Base-by-base conservation (phyloP, 37 sponge, comb jelly and placozoan genomes). In the Cliona cf. orientalis region DNA sequence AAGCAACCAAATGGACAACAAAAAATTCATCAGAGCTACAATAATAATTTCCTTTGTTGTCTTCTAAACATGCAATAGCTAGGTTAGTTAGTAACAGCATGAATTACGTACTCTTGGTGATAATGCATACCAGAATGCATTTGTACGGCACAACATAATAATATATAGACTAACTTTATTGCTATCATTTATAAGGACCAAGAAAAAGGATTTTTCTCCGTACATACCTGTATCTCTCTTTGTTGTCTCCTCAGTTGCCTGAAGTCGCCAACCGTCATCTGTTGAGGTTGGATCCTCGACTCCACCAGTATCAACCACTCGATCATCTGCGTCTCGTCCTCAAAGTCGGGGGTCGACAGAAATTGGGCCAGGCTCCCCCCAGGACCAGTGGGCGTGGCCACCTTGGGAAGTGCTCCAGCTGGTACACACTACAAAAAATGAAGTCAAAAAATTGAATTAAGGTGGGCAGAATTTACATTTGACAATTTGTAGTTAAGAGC, bases 391-490 rank as follows among this genome's bases (percentile, higher is more conserved):
- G 76, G 77, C n/a, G 83, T 72, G 42, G 46, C 66, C 84, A 74
- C 56, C 1, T 66, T 46, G 36, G 84, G 84, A 33, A 74, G 80
- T 19, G 63, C 59, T 3, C 86, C 86, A 28, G 86, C 86, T 35
- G 86, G 86, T 14, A 86, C 73, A 44, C 79, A 79, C 79, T 86
- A 66, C 43, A 53, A n/a, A n/a, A n/a, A n/a, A n/a, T n/a, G n/a
- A n/a, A n/a, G 12, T 25, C 63, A 61, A 61, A 61, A n/a, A 21
- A 61, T 28, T 61, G 26, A 21, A 61, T 25, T 61, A 6, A 61
- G 6, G 26, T 28, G 12, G 12, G 26, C 63, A 61, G 25, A 11
- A 22, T 25, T 6, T n/a, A n/a, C n/a, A n/a, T n/a, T n/a, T n/a
- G n/a, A n/a, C n/a, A n/a, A n/a, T n/a, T n/a, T n/a, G n/a, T 49